phyloP scores from a whole-genome alignment of 2,888 invertebrate species.

The Drosophila nr. perissopoda region DNA sequence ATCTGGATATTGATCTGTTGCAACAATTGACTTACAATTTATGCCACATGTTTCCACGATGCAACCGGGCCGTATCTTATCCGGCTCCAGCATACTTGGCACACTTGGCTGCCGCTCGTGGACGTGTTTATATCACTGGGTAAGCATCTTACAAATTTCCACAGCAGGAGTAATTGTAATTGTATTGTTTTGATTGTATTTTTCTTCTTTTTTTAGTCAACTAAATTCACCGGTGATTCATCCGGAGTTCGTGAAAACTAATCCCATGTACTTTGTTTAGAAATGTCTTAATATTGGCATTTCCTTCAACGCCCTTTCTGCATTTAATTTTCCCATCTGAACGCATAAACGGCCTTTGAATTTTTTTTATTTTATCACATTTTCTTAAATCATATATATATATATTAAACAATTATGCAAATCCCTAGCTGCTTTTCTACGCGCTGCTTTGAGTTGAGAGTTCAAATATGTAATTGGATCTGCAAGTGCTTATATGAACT shows the following conservation, averaged over 20 bases:
- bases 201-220: background rate
- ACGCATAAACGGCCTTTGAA: slow-evolving; percentile 4
- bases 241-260: slow-evolving; percentile 86
- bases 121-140: slow-evolving; percentile 84
- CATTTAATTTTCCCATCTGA: background rate
- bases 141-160: slow-evolving; percentile 41
- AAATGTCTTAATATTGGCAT: background rate
- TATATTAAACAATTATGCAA: slow-evolving; percentile 31
- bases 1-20: slow-evolving; percentile 90
- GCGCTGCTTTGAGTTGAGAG: slow-evolving; percentile 16
- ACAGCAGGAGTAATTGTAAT: background rate
- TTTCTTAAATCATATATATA: slow-evolving; percentile 48
- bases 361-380: slow-evolving; percentile 61
- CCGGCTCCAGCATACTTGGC: slow-evolving; percentile 95
- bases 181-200: background rate
- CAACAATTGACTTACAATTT: slow-evolving; percentile 92
- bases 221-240: slow-evolving; percentile 85
- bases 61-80: slow-evolving; percentile 93
- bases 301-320: background rate
- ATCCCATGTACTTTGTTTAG: slow-evolving; percentile 91
- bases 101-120: slow-evolving; percentile 93
- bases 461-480: slow-evolving; percentile 9
- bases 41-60: slow-evolving; percentile 94
- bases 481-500: slow-evolving; percentile 11
- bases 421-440: slow-evolving; percentile 16